A percentile compares a stretch with the other conserved stretches of the same genome.
Evolutionary conservation across 2,888 invertebrate genomes (phyloP).

Genomic region (Adelognathus sp.): DNA sequence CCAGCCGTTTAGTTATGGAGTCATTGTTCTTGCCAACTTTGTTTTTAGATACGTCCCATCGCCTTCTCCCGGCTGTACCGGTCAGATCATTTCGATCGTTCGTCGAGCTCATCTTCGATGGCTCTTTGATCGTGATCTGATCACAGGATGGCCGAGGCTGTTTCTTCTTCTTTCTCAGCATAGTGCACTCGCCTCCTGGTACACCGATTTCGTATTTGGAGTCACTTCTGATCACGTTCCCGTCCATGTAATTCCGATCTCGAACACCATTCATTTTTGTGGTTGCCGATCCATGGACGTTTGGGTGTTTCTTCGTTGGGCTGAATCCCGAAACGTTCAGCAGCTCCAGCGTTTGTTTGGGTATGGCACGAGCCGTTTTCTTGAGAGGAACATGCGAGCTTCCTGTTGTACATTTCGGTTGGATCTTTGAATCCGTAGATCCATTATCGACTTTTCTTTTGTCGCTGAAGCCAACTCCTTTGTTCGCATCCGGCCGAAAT

Average conservation of each 20-base stretch:
- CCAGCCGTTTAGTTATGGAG: conserved; percentile 75
- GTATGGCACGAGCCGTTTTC: conserved; percentile 21
- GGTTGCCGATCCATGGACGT: not conserved
- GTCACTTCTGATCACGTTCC: conserved; percentile 70
- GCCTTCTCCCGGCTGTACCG: conserved; percentile 62
- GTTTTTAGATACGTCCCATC: conserved; percentile 69
- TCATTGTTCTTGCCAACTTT: conserved; percentile 74
- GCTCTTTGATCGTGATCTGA: conserved; percentile 19
- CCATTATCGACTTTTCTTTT: conserved; percentile 57
- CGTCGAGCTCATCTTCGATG: conserved; percentile 29
- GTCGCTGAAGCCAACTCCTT: conserved; percentile 70
- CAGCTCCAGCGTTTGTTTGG: conserved; percentile 64
- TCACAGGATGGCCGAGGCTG: conserved; percentile 22
- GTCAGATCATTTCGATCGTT: conserved; percentile 55
- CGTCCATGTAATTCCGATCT: conserved; percentile 41
- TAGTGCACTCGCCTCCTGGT: conserved; percentile 64
- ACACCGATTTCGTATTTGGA: conserved; percentile 73
- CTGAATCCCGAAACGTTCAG: conserved; percentile 73
- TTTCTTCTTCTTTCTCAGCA: conserved; percentile 61
- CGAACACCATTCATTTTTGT: conserved; percentile 47
- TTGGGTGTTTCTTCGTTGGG: conserved; percentile 53
- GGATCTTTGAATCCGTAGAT: not conserved
- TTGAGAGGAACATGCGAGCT: conserved; percentile 1
- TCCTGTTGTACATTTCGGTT: not conserved
- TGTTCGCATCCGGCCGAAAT: conserved; percentile 68